Percentiles rank a stretch among this genome's conserved stretches.
phyloP scores from a whole-genome alignment of 2,113 vertebrate species.

The Pan troglodytes region NHGRI_mPanTro3-v2.1_pri NC_072398.2:57044501-57045000 shows the following conservation, averaged over 20 bases:
- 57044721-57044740: neutral
- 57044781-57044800: neutral
- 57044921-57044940: neutral
- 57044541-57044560: neutral
- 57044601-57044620: neutral
- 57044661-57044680: neutral
- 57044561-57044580: neutral
- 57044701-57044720: neutral
- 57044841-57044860: neutral
- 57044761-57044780: neutral
- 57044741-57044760: neutral
- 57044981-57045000: neutral
- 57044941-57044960: neutral
- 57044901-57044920: neutral
- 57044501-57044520: constrained; percentile 35
- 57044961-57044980: neutral
- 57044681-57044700: neutral
- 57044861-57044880: neutral
- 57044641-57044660: neutral
- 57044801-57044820: neutral
- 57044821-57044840: neutral
- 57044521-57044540: neutral
- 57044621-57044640: neutral
- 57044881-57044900: neutral
- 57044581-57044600: neutral